Evolutionary conservation across 2,797 vertebrate species (phyloP), one percentile per base, ranked within the genome.

Genomic region (Galaxias olidus): DNA sequence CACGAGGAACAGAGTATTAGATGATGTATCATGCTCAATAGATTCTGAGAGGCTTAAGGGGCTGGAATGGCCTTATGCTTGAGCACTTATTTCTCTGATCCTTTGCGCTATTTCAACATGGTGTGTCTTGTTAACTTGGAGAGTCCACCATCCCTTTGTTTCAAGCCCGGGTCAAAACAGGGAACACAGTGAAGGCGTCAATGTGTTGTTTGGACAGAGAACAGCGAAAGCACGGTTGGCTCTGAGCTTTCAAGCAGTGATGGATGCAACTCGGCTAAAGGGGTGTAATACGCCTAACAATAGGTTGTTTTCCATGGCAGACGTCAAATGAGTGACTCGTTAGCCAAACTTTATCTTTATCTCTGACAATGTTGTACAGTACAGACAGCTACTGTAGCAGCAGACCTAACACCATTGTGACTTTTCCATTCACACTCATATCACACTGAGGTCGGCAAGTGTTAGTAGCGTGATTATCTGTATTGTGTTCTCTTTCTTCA

Each of bases 21-120:
- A 91, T 89, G 90, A 89, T 89, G 83, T 84, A 89, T 92, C 87
- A 92, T 85, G 91, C 89, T 88, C 86, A 88, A 90, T 91, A 90
- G 85, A 90, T 86, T 91, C 89, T 83, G 85, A 89, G 90, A 79
- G 41, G 80, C 84, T 91, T 89, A 88, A 85, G 75, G 14, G 67
- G 56, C 71, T 62, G 81, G 69, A 76, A 71, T 61, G 69, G 55
- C 59, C 85, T 87, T 72, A 88, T 90, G 88, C 83, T 89, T 81
- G 82, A 91, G 73, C 80, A 88, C 86, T 91, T 89, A 85, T 80
- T 87, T 79, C 76, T 81, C 76, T 72, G 65, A 83, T 87, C 78
- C 51, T 41, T 50, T n/a, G 51, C 79, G 78, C 75, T 83, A 73
- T 82, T 82, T 85, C 67, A 63, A 83, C 81, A 86, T 88, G 63